Evolutionary conservation across 30 jellyfish, hydroid and myxozoan species (phyloP).

Genomic region (Phacellophora camtschatica): DNA sequence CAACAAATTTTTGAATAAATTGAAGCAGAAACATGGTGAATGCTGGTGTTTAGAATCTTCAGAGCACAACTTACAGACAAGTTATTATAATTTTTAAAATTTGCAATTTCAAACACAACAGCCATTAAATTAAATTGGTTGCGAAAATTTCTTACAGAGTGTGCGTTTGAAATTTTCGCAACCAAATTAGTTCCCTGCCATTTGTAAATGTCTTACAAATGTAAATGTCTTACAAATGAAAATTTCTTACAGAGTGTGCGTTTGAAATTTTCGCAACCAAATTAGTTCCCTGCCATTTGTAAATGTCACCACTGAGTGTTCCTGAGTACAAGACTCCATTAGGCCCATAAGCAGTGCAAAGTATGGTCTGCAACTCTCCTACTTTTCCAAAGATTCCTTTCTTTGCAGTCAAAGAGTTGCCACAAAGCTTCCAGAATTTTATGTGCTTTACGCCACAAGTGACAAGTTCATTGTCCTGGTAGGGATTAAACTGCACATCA

Average conservation of each 20-base stretch:
- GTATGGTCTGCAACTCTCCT: constrained; percentile 91
- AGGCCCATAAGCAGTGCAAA: constrained; percentile 86
- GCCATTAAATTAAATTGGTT: no score
- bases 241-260: constrained; percentile 77
- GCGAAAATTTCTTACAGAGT: constrained; percentile 83
- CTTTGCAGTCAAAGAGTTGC: constrained; percentile 82
- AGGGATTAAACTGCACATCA: constrained; percentile 97
- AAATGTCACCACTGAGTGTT: constrained; percentile 93
- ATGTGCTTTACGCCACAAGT: constrained; percentile 98
- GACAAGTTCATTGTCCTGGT: constrained; percentile 82
- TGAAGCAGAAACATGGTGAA: no score
- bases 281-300: constrained; percentile 88
- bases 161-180: constrained; percentile 79
- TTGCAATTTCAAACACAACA: no score
- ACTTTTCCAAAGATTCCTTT: constrained; percentile 94
- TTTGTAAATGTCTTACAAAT: constrained; percentile 94
- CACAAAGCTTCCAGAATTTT: constrained; percentile 95
- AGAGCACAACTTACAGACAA: no score
- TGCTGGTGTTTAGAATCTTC: no score
- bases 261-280: constrained; percentile 70
- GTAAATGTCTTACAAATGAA: background rate
- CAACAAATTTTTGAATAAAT: no score
- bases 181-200: constrained; percentile 85
- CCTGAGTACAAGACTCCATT: constrained; percentile 90
- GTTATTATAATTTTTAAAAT: no score